Conservation (phyloP, 2,113 vertebrate species). For the Pelmatolapia mariae region DNA sequence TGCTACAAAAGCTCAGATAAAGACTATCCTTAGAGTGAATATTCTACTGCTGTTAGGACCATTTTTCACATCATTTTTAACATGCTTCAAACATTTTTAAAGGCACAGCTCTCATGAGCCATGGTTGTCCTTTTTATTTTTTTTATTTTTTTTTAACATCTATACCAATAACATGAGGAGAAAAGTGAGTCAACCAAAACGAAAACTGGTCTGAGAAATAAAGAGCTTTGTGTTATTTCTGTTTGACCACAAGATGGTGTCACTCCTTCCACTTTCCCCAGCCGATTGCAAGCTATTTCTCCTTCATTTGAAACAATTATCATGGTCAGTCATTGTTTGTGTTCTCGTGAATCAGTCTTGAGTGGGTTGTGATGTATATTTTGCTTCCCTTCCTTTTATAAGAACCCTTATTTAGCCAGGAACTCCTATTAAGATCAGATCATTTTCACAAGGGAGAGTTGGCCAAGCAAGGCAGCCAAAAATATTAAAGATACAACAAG, state of each 20-base stretch:
- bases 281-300: not conserved
- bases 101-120: not conserved
- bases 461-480: not conserved
- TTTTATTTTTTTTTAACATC: not conserved
- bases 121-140: not conserved
- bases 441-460: not conserved
- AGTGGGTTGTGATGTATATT: accelerated
- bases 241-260: not conserved
- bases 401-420: not conserved
- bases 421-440: not conserved
- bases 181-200: not conserved
- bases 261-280: not conserved
- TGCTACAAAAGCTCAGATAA: not conserved
- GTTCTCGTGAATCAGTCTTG: not conserved
- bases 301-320: not conserved
- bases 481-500: not conserved
- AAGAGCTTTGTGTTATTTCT: not conserved
- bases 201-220: not conserved
- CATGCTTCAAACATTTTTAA: not conserved
- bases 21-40: not conserved
- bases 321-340: not conserved
- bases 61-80: not conserved
- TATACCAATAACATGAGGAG: not conserved
- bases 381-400: not conserved
- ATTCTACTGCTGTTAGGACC: not conserved